Conservation (phyloP, 2,113 vertebrate genomes). For the Proterorhinus semilunaris region DNA sequence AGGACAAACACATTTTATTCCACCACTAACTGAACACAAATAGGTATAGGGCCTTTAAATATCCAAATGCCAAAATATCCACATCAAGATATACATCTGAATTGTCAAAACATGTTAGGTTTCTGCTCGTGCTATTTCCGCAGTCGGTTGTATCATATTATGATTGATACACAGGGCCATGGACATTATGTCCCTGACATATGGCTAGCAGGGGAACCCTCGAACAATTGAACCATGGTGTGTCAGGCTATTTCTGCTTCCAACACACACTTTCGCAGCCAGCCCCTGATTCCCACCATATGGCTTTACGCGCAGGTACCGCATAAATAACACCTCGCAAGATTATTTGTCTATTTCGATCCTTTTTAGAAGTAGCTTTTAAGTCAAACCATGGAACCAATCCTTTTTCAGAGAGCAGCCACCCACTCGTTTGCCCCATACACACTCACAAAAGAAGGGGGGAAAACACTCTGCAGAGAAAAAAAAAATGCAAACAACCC, state of each 20-base stretch:
- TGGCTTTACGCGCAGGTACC: slow-evolving; percentile 37
- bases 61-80: not conserved
- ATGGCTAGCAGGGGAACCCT: slow-evolving; percentile 74
- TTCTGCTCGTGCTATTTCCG: slow-evolving; percentile 6
- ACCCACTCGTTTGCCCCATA: slow-evolving; percentile 85
- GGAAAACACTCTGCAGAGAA: slow-evolving; percentile 45
- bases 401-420: slow-evolving; percentile 72
- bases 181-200: slow-evolving; percentile 66
- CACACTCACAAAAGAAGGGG: slow-evolving; percentile 86
- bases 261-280: slow-evolving; percentile 38
- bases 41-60: too few species aligned
- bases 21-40: too few species aligned
- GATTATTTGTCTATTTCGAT: slow-evolving; percentile 27
- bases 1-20: too few species aligned
- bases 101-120: not conserved
- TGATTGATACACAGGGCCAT: slow-evolving; percentile 62
- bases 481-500: slow-evolving; percentile 65
- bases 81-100: not conserved
- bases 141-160: slow-evolving; percentile 20
- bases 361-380: slow-evolving; percentile 52
- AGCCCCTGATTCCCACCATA: slow-evolving; percentile 53
- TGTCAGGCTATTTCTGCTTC: slow-evolving; percentile 59
- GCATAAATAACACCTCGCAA: slow-evolving; percentile 28
- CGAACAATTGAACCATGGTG: slow-evolving; percentile 74
- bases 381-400: slow-evolving; percentile 62